These are phyloP conservation scores for Catostylus mosaicus DNA, from an alignment of 30 jellyfish, hydroid and myxozoan species.

Conservation along the genomic window DNA sequence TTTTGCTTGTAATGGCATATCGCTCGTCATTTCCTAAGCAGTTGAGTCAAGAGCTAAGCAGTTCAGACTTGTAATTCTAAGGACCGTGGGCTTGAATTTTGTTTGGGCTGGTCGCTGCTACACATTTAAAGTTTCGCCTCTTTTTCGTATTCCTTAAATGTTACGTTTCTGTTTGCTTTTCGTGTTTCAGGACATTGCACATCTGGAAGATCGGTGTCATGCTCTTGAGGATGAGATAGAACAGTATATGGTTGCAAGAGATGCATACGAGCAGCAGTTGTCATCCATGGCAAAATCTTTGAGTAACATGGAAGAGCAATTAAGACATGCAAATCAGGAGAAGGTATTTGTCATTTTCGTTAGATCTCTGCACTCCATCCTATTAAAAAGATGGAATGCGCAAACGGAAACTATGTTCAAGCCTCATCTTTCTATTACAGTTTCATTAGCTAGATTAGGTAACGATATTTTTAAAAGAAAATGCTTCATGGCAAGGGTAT, in stretches of 20 bases:
- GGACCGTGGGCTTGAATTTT: not conserved
- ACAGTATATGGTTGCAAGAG: slow-evolving; percentile 86
- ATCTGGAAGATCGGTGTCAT: slow-evolving; percentile 72
- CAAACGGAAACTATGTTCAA: too few species aligned
- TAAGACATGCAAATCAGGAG: slow-evolving; percentile 75
- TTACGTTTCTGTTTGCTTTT: not conserved
- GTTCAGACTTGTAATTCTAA: not conserved
- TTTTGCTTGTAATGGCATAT: too few species aligned
- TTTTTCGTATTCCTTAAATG: too few species aligned
- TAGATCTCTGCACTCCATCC: too few species aligned
- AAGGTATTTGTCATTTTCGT: slow-evolving; percentile 53
- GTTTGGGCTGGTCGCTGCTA: not conserved
- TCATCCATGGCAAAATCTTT: slow-evolving; percentile 77
- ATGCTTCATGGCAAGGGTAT: too few species aligned
- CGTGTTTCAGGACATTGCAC: slow-evolving; percentile 65
- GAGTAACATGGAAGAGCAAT: slow-evolving; percentile 82
- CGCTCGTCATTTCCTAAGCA: too few species aligned
- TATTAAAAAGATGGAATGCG: too few species aligned
- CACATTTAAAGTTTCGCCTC: too few species aligned
- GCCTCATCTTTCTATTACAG: too few species aligned
- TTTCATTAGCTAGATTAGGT: too few species aligned
- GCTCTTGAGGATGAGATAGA: slow-evolving; percentile 82
- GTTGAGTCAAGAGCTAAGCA: not conserved
- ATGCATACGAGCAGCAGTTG: slow-evolving; percentile 87
- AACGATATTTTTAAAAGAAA: too few species aligned